phyloP scores from a whole-genome alignment of 2,113 vertebrate genomes.

The Pteronura brasiliensis region DNA sequence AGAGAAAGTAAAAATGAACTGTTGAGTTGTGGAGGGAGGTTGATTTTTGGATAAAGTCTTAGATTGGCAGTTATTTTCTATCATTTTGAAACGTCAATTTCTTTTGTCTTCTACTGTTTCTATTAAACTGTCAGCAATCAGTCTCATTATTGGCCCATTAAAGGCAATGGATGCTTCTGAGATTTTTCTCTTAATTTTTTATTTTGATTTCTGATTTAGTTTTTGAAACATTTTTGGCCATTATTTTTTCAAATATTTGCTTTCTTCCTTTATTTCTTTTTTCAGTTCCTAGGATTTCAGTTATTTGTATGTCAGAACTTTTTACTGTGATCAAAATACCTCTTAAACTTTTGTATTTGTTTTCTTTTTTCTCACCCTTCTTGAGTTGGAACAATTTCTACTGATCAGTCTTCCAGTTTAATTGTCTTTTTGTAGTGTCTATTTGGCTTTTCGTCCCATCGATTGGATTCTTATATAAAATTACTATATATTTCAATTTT shows the following conservation, averaged over 20 bases:
- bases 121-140: background rate
- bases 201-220: background rate
- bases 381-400: background rate
- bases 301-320: background rate
- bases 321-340: background rate
- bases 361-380: background rate
- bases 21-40: slow-evolving; percentile 50
- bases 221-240: background rate
- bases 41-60: background rate
- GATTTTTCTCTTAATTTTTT: background rate
- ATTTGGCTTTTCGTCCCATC: background rate
- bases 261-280: background rate
- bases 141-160: background rate
- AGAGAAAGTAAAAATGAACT: slow-evolving; percentile 47
- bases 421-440: background rate
- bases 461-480: background rate
- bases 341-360: background rate
- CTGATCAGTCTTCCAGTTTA: background rate
- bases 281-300: background rate
- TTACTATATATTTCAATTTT: background rate
- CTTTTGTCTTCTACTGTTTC: background rate
- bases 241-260: background rate
- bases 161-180: background rate
- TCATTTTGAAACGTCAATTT: background rate
- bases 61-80: background rate